Evolutionary conservation across 2,113 vertebrate species (phyloP), one percentile per base, ranked within the genome.

Genomic region (Charina bottae): DNA sequence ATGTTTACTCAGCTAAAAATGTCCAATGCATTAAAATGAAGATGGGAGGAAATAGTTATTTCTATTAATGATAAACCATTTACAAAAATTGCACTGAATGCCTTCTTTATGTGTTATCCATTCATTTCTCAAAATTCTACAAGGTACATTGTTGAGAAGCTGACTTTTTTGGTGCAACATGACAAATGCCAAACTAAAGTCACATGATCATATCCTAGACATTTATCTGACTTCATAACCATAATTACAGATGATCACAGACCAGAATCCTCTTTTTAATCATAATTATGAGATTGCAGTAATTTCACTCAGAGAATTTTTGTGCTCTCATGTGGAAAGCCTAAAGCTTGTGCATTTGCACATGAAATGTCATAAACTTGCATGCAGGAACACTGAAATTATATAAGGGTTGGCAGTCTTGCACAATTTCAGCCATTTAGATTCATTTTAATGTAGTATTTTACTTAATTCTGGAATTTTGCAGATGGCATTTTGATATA

Each of bases 11-110:
- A 62, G 87, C 46, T 83, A 33, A 62, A n/a, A 89, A 84, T 84
- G 37, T 68, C 59, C 56, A 88, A 33, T 59, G 72, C 91, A 89
- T 64, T 92, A 83, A 53, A 60, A 92, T 92, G 87, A 15, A 84
- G 91, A 89, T 85, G 54, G 68, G 56, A 59, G 84, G 53, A 28
- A 87, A 78, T 62, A 53, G 91, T 26, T 89, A 62, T 88, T 88
- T 88, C 91, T 88, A 59, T 89, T 85, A 84, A 83, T 64, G 91
- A 89, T 42, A 88, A 53, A 87, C 87, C 54, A 24, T 54, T 46
- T 83, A 64, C 56, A 19, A 33, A 92, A 88, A 92, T 62, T 83
- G 23, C 17, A 33, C 68, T 28, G 26, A 60, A 60, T 24, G 59
- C 13, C 68, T n/a, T n/a, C 68, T 37, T 78, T 78, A 49, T 49